Conservation (phyloP, 2,113 vertebrate genomes). For the Peucedramus taeniatus region DNA sequence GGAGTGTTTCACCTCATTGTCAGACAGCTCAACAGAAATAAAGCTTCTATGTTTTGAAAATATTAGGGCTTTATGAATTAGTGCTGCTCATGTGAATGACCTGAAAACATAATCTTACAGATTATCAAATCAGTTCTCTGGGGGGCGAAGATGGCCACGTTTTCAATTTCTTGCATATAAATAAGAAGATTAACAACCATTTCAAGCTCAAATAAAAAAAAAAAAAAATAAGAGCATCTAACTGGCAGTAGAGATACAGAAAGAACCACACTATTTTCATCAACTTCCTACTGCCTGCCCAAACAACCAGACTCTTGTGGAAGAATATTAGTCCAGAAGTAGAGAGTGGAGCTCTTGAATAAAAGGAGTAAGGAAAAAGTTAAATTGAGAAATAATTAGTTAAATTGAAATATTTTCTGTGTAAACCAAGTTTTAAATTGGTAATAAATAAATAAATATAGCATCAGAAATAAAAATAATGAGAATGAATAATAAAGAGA, state of each 20-base stretch:
- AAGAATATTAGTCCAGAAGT: neutral
- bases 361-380: neutral
- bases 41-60: neutral
- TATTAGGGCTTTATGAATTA: neutral
- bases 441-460: neutral
- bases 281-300: neutral
- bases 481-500: neutral
- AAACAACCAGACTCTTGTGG: neutral
- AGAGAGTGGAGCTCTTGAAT: neutral
- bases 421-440: neutral
- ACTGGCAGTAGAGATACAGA: fast-evolving
- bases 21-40: neutral
- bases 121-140: neutral
- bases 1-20: neutral
- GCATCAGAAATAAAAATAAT: neutral
- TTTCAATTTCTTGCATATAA: neutral
- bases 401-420: neutral
- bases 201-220: neutral
- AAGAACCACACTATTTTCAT: neutral
- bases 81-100: neutral
- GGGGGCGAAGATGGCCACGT: fast-evolving
- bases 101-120: neutral
- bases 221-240: neutral
- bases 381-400: neutral
- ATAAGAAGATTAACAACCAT: neutral